These are phyloP conservation scores for Hemithea aestivaria DNA, from an alignment of 2,888 invertebrate species.

Conservation along the genomic window DNA sequence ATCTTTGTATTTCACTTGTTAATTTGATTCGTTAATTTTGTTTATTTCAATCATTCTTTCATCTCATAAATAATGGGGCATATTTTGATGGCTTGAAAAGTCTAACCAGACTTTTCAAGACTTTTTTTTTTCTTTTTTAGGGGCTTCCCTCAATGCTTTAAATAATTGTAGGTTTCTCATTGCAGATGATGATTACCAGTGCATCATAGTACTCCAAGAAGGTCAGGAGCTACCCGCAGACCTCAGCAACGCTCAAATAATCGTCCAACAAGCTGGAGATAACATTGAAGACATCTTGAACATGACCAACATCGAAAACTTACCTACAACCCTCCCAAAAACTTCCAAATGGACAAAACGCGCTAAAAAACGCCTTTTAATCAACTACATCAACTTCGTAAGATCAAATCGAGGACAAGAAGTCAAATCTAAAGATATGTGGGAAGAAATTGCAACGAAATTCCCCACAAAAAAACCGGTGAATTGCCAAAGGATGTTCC, in stretches of 20 bases:
- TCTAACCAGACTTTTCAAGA: no score
- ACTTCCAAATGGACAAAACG: slow-evolving; percentile 52
- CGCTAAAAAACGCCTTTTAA: slow-evolving; percentile 50
- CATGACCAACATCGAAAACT: slow-evolving; percentile 16
- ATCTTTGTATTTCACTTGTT: no score
- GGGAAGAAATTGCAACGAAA: slow-evolving; percentile 53
- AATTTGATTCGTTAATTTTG: no score
- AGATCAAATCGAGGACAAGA: slow-evolving; percentile 45
- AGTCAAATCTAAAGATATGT: slow-evolving; percentile 53
- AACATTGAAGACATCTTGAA: slow-evolving; percentile 1
- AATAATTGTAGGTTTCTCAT: no score
- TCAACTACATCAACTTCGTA: slow-evolving; percentile 55
- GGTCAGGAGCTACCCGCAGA: slow-evolving; percentile 44
- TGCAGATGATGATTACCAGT: slow-evolving; percentile 69
- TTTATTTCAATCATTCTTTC: no score
- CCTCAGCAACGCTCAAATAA: slow-evolving; percentile 42
- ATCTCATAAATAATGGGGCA: no score
- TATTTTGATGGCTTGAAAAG: no score
- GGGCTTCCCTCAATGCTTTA: no score
- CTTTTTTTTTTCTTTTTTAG: no score
- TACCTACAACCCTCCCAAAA: slow-evolving; percentile 8
- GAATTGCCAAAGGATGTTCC: slow-evolving; percentile 55
- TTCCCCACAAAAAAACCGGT: slow-evolving; percentile 44
- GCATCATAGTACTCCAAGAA: slow-evolving; percentile 69
- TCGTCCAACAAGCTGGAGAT: slow-evolving; percentile 25